These are phyloP conservation scores for Heliconius himera DNA, from an alignment of 1,140 invertebrate species.

Conservation along the genomic window DNA sequence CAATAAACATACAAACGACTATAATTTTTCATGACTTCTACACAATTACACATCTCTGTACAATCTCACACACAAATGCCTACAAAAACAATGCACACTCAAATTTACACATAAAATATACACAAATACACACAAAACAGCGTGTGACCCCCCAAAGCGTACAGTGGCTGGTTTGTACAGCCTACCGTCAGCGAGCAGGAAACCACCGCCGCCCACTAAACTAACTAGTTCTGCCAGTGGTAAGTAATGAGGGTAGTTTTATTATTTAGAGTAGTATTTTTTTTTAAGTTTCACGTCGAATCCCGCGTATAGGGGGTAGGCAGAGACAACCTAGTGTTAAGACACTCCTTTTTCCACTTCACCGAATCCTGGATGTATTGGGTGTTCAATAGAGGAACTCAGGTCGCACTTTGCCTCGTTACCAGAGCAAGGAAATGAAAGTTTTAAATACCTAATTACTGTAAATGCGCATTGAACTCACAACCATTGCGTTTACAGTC, in stretches of 20 bases:
- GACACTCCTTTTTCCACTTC: too few species aligned
- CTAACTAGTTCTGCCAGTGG: slow-evolving; percentile 55
- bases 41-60: not conserved
- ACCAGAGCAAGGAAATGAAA: too few species aligned
- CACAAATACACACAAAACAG: not conserved
- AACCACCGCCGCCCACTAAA: slow-evolving; percentile 68
- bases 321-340: too few species aligned
- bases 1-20: not conserved
- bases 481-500: too few species aligned
- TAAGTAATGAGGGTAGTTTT: slow-evolving; percentile 38
- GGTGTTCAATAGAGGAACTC: too few species aligned
- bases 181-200: slow-evolving; percentile 54
- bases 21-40: not conserved
- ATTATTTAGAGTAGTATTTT: not conserved
- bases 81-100: not conserved
- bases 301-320: too few species aligned
- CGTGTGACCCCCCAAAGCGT: slow-evolving; percentile 63
- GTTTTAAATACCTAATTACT: too few species aligned
- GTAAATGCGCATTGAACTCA: too few species aligned
- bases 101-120: not conserved
- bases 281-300: too few species aligned
- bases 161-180: slow-evolving; percentile 64
- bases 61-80: not conserved
- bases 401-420: too few species aligned
- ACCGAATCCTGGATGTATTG: too few species aligned